Evolutionary conservation across 2,797 vertebrate genomes (phyloP), one percentile per base, ranked within the genome.

Genomic region (Microhierax caerulescens): DNA sequence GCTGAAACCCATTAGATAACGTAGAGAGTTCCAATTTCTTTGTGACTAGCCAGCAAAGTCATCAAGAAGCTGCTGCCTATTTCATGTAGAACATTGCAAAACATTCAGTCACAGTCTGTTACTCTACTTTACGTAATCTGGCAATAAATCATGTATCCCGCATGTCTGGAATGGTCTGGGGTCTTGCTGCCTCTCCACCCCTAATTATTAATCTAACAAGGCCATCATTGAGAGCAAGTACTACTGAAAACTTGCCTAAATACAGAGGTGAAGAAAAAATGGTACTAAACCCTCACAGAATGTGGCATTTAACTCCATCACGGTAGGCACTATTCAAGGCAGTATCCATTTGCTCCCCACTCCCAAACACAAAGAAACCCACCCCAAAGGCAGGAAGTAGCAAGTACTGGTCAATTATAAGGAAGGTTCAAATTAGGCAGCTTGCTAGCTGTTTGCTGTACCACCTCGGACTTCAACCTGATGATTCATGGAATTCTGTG

Each of bases 141-240:
- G 57, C 47, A 85, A 68, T 85, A 78, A 82, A 45, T 68, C 59
- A 43, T 5, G 10, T 45, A 67, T 53, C n/a, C 22, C 64, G 24
- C 27, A 60, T 25, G 14, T 25, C 30, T 91, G 80, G 43, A 84
- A 84, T 20, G 12, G 32, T 80, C 28, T 94, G n/a, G 24, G 53
- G 48, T 37, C 65, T 56, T 89, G 54, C 20, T 91, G 77, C 27
- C 30, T 60, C 61, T 77, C 64, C 73, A 61, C 20, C 34, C 92
- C 64, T 67, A 67, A 90, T 59, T 84, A 86, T 4, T 63, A 54
- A 76, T 19, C 22, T 36, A 68, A 90, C 79, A 92, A 82, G n/a
- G 39, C 19, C 11, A 6, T 54, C 65, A 77, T 0, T 54, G 65
- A 89, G 27, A 68, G 28, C 3, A 57, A 73, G 25, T 5, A 10